These are phyloP conservation scores for Muntiacus reevesi DNA, from an alignment of 2,113 vertebrate species.

Conservation along the genomic window DNA sequence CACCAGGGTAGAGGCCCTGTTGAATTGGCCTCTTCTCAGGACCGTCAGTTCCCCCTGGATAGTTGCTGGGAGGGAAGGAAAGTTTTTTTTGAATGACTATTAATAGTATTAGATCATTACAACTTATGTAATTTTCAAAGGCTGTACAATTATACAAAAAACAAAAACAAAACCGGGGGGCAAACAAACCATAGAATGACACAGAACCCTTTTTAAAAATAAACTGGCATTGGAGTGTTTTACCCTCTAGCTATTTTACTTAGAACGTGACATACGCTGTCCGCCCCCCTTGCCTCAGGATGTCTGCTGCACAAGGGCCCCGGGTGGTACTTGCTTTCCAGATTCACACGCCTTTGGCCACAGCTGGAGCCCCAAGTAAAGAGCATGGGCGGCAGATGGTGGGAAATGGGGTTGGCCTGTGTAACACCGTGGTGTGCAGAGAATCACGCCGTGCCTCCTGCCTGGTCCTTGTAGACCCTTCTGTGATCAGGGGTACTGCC, in stretches of 20 bases:
- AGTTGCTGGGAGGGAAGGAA: slow-evolving; percentile 79
- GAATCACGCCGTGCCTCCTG: not conserved
- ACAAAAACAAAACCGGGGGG: not conserved
- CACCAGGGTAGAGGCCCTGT: slow-evolving; percentile 78
- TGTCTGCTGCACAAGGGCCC: not conserved
- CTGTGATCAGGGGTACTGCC: not conserved
- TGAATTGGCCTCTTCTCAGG: slow-evolving; percentile 78
- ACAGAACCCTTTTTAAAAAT: slow-evolving; percentile 86
- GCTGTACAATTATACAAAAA: slow-evolving; percentile 85
- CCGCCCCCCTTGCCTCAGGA: slow-evolving; percentile 64
- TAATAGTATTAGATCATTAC: slow-evolving; percentile 88
- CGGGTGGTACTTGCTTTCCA: slow-evolving; percentile 7
- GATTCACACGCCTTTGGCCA: slow-evolving; percentile 46
- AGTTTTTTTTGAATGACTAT: slow-evolving; percentile 84
- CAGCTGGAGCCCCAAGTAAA: slow-evolving; percentile 41
- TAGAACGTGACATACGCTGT: slow-evolving; percentile 62
- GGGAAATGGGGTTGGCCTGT: not conserved
- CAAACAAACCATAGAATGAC: slow-evolving; percentile 83
- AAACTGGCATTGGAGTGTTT: slow-evolving; percentile 85
- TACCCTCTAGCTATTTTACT: slow-evolving; percentile 81
- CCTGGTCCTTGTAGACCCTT: not conserved
- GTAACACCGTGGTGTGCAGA: not conserved
- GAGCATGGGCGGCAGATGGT: slow-evolving; percentile 38
- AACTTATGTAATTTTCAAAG: slow-evolving; percentile 86
- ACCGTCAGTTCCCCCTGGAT: slow-evolving; percentile 76